phyloP scores from a whole-genome alignment of 2,797 vertebrate species.

The Hippocampus kuda region DNA sequence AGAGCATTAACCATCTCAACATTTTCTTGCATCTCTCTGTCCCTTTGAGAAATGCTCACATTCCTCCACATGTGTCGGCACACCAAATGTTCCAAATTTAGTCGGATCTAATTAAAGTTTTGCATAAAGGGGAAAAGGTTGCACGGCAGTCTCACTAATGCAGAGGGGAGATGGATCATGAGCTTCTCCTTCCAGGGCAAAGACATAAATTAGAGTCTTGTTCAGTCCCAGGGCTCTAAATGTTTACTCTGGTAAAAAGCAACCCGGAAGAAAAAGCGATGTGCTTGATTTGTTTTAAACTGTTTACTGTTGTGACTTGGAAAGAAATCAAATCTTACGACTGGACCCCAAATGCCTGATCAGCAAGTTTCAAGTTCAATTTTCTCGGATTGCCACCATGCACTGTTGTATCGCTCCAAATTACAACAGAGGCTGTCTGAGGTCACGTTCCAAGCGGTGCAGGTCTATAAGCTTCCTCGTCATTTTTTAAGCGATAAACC shows the following conservation, averaged over 20 bases:
- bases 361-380: neutral
- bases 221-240: neutral
- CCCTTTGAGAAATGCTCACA: neutral
- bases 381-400: neutral
- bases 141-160: neutral
- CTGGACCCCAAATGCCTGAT: neutral
- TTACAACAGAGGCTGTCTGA: too few species aligned
- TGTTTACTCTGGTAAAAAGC: neutral
- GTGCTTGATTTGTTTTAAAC: neutral
- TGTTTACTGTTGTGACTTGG: neutral
- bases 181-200: neutral
- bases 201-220: neutral
- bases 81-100: neutral
- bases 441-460: too few species aligned
- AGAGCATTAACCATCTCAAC: too few species aligned
- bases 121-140: neutral
- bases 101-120: neutral
- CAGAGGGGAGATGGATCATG: neutral
- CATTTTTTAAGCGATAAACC: too few species aligned
- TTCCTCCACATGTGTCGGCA: neutral
- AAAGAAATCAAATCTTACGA: neutral
- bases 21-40: neutral
- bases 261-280: neutral
- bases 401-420: too few species aligned
- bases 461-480: too few species aligned